A percentile compares a stretch with the other conserved stretches of the same genome.
Evolutionary conservation across 2,113 vertebrate genomes (phyloP).

Genomic region (Tylochromis polylepis): DNA sequence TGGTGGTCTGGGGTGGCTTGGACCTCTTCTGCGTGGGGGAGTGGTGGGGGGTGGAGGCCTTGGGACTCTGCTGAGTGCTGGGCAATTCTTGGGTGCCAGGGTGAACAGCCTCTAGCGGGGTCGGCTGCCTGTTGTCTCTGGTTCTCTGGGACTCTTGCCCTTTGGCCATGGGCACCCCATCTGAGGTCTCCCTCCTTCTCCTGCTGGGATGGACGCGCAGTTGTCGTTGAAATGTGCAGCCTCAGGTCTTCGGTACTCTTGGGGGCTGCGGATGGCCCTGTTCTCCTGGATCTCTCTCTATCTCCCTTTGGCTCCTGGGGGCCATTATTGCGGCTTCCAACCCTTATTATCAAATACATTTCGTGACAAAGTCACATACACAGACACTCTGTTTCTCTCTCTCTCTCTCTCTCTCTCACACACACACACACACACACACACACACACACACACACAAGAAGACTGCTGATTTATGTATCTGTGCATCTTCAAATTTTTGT

Average conservation of each 20-base stretch:
- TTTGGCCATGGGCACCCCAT: neutral
- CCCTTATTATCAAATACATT: neutral
- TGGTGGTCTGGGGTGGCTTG: neutral
- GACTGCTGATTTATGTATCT: neutral
- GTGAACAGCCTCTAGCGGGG: neutral
- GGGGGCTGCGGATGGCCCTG: neutral
- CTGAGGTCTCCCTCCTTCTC: neutral
- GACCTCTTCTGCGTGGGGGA: neutral
- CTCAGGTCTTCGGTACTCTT: neutral
- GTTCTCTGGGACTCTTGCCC: neutral
- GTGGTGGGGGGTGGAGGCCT: neutral
- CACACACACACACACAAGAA: neutral
- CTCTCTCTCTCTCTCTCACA: too few relatives aligned
- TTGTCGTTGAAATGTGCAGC: neutral
- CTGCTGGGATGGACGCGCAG: fast-evolving
- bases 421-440: neutral
- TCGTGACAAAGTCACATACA: neutral
- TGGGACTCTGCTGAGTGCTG: neutral
- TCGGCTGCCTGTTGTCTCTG: neutral
- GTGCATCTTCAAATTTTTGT: neutral
- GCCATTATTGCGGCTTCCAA: neutral
- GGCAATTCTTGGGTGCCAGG: neutral
- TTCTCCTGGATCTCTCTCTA: fast-evolving
- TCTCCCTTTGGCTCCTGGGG: neutral
- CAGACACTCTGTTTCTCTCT: neutral